These are phyloP conservation scores for Gasterosteus aculeatus DNA, from an alignment of 2,113 vertebrate genomes.

Conservation along the genomic window DNA sequence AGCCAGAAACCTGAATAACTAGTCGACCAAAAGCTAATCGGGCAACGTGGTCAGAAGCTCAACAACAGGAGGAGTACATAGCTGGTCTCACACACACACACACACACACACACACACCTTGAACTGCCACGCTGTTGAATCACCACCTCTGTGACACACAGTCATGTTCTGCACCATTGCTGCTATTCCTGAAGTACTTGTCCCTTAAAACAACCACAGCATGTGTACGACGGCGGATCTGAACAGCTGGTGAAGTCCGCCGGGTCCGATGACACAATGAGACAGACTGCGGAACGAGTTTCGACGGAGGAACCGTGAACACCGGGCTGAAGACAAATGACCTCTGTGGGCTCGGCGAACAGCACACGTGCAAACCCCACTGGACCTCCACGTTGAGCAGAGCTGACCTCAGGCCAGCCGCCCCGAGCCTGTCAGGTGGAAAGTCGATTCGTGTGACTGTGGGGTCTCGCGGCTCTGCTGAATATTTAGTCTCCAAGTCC, in stretches of 20 bases:
- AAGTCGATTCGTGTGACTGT: conserved; percentile 16
- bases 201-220: neutral
- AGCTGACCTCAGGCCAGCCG: conserved; percentile 8
- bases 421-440: conserved; percentile 12
- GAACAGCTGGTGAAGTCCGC: neutral
- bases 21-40: conserved; percentile 1
- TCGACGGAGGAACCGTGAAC: conserved; percentile 11
- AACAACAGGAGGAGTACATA: neutral
- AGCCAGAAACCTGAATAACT: neutral
- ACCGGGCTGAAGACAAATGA: conserved; percentile 38
- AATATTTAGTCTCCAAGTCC: conserved; percentile 40
- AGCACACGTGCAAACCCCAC: conserved; percentile 13
- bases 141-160: conserved; percentile 18
- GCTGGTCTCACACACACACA: neutral
- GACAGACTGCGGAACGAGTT: neutral
- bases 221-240: neutral
- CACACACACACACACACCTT: conserved; percentile 1
- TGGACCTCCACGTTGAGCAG: neutral
- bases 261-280: conserved; percentile 5
- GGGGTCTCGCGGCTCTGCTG: conserved; percentile 30
- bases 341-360: conserved; percentile 13
- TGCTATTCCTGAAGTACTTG: conserved; percentile 9
- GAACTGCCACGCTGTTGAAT: conserved; percentile 2
- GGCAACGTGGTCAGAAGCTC: neutral
- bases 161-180: neutral